phyloP scores from a whole-genome alignment of 1,140 invertebrate genomes.

The Heliconius congener region DNA sequence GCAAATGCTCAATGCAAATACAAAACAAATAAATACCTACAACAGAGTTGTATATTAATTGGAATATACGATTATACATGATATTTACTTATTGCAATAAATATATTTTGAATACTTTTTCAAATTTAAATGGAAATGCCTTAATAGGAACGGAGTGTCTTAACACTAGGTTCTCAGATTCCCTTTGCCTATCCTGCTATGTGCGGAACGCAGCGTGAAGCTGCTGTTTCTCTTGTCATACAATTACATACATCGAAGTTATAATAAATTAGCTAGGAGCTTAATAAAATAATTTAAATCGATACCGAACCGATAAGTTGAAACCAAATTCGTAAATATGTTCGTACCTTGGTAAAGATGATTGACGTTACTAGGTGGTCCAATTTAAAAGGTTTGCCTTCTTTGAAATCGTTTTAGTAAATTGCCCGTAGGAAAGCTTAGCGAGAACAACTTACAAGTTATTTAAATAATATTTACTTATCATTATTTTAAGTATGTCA shows the following conservation, averaged over 20 bases:
- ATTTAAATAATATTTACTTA: slow-evolving; percentile 8
- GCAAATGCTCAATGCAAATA: not conserved
- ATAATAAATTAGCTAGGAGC: not conserved
- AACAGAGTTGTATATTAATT: not conserved
- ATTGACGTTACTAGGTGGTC: not conserved
- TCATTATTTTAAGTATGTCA: slow-evolving; percentile 7
- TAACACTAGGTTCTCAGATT: no score
- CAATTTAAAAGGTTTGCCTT: not conserved
- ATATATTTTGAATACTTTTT: no score
- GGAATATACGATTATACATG: not conserved
- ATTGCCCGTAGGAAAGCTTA: not conserved
- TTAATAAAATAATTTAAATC: not conserved
- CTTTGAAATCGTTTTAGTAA: not conserved
- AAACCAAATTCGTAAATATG: not conserved
- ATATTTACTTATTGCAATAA: no score
- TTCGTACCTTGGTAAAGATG: not conserved
- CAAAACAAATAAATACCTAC: not conserved
- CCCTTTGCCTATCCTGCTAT: no score
- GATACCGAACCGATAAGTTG: not conserved
- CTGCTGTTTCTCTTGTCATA: not conserved
- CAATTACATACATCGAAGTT: not conserved
- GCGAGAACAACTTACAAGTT: not conserved
- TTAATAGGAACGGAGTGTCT: no score
- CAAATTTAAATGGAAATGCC: no score
- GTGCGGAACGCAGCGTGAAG: no score